phyloP scores from a whole-genome alignment of 1,140 invertebrate genomes.

The Drosophila equinoxialis region DNA sequence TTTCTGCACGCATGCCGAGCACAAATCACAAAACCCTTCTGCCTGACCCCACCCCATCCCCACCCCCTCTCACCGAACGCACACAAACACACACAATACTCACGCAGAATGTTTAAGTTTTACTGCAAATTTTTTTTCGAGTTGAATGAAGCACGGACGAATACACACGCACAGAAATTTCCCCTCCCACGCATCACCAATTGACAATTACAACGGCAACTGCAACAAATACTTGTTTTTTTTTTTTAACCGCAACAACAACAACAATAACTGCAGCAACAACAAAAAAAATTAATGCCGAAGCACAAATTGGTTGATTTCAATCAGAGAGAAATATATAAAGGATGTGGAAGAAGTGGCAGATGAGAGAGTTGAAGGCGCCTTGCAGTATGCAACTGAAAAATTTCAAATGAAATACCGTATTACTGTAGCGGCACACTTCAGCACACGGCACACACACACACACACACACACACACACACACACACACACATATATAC shows the following conservation, averaged over 20 bases:
- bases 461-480: slow-evolving; percentile 15
- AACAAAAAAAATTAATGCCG: slow-evolving; percentile 62
- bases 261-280: slow-evolving; percentile 38
- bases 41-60: slow-evolving; percentile 6
- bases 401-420: not conserved
- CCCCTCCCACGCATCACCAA: slow-evolving; percentile 25
- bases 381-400: slow-evolving; percentile 16
- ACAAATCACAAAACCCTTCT: slow-evolving; percentile 21
- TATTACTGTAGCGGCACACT: slow-evolving; percentile 16
- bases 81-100: slow-evolving; percentile 22
- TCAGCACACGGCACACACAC: slow-evolving; percentile 14
- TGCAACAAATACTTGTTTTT: slow-evolving; percentile 21
- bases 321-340: slow-evolving; percentile 23
- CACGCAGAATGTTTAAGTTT: slow-evolving; percentile 55
- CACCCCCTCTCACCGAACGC: slow-evolving; percentile 10
- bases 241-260: slow-evolving; percentile 32
- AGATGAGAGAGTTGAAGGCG: slow-evolving; percentile 31
- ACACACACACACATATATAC: slow-evolving; percentile 1
- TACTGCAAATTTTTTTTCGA: not conserved
- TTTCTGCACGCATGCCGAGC: slow-evolving; percentile 46
- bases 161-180: not conserved
- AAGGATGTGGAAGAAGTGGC: slow-evolving; percentile 29
- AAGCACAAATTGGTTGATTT: slow-evolving; percentile 71
- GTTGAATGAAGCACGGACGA: slow-evolving; percentile 69
- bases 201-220: slow-evolving; percentile 52